Evolutionary conservation across 2,797 vertebrate genomes (phyloP), one percentile per base, ranked within the genome.

Genomic region (Orientallactaga sibirica): DNA sequence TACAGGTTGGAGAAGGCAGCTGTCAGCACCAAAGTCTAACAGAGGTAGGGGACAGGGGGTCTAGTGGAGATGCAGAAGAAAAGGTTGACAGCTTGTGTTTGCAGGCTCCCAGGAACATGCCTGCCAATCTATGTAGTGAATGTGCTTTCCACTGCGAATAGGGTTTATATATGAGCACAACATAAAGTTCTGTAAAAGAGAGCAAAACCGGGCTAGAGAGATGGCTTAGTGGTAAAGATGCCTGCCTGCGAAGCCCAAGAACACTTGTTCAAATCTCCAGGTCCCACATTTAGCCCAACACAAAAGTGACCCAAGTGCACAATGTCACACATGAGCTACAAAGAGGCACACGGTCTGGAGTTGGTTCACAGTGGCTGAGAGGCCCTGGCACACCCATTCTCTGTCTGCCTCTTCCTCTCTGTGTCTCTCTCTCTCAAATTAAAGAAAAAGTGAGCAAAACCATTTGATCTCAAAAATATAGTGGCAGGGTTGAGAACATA

Each of bases 1-100:
- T 62, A 52, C 16, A 88, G 86, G 67, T 52, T 24, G 77, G 75
- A 27, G 41, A 86, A 95, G 85, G 61, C 70, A 90, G 62, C 48
- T 52, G 71, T 90, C 55, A 66, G 19, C n/a, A 67, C 71, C 37
- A 52, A 62, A 52, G 10, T n/a, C 81, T 73, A 85, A 66, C 79
- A 48, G 88, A 41, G 81, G 81, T 4, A n/a, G 9, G 84, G 64
- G 41, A 37, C 33, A 48, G 48, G 48, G 48, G 10, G 48, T 48
- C 10, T 48, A 48, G 6, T 48, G 48, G 48, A 48, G 48, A 48
- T 48, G 48, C 48, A 48, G 48, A 48, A 71, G n/a, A 48, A n/a
- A 83, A 94, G 71, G 68, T 6, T 41, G 73, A 74, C 19, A 37
- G 52, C 5, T 83, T 15, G 2, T 33, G 12, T 92, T 93, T 77